Percentiles rank a stretch among this genome's conserved stretches.
Conservation (phyloP, 2,113 vertebrate genomes). For the Haplochromis burtoni region DNA sequence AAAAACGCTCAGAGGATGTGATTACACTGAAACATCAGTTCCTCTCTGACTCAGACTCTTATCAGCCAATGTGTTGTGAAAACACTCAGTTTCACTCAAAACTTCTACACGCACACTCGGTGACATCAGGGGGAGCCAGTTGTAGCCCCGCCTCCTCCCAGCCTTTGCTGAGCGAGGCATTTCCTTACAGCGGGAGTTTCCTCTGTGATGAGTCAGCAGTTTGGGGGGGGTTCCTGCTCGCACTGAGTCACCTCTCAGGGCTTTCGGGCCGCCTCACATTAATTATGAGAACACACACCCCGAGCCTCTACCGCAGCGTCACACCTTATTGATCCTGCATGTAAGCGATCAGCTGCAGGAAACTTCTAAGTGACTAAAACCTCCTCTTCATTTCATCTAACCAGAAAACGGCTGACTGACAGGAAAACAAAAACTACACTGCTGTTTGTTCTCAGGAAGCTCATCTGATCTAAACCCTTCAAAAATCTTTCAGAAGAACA, state of each 20-base stretch:
- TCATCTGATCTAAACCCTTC: neutral
- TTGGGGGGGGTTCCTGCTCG: neutral
- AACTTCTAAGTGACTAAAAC: neutral
- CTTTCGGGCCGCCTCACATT: neutral
- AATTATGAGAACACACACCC: neutral
- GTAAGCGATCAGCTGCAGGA: neutral
- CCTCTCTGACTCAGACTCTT: neutral
- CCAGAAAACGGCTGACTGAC: neutral
- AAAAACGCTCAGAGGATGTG: neutral
- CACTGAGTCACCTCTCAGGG: slow-evolving; percentile 30
- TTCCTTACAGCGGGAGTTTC: slow-evolving; percentile 10
- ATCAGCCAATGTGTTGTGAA: neutral
- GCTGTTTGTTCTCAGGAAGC: neutral
- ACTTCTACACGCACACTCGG: neutral
- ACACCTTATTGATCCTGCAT: neutral
- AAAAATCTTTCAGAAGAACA: neutral
- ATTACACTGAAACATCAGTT: neutral
- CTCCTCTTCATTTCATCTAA: neutral
- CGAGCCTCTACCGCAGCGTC: neutral
- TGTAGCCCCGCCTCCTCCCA: neutral
- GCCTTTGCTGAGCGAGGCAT: neutral
- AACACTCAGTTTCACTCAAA: neutral
- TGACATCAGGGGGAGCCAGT: neutral
- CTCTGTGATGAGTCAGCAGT: slow-evolving; percentile 26
- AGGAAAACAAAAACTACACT: neutral